These are phyloP conservation scores for Spodoptera picta DNA, from an alignment of 2,888 invertebrate species.

Conservation along the genomic window DNA sequence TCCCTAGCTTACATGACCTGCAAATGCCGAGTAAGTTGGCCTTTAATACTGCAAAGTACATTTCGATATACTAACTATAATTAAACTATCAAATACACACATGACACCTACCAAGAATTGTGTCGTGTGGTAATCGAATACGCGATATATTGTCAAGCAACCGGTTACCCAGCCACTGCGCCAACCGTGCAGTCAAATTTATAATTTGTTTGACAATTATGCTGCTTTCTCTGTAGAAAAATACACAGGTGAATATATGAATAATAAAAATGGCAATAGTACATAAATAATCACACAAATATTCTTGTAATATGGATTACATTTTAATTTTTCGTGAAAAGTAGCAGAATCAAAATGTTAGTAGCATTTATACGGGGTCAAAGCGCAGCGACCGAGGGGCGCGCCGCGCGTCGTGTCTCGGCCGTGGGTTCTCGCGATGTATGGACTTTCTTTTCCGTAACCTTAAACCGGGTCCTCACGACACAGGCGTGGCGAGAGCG, in stretches of 20 bases:
- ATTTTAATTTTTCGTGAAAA: conserved; percentile 29
- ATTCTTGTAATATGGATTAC: conserved; percentile 18
- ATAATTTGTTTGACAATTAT: conserved; percentile 5
- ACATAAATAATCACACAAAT: conserved; percentile 19
- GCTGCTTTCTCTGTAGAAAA: conserved; percentile 33
- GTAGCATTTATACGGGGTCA: conserved; percentile 72
- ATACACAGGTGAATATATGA: conserved; percentile 22
- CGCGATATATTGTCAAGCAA: neutral
- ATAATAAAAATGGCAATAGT: conserved; percentile 9
- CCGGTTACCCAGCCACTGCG: neutral
- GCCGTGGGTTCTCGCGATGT: conserved; percentile 53
- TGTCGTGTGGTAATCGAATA: neutral
- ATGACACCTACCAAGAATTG: no score
- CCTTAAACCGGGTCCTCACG: conserved; percentile 63
- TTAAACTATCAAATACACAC: no score
- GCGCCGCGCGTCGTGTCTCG: conserved; percentile 30
- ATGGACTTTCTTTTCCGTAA: conserved; percentile 85
- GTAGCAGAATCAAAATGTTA: conserved; percentile 13
- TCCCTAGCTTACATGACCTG: conserved; percentile 22
- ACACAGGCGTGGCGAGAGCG: conserved; percentile 54
- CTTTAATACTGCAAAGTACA: no score
- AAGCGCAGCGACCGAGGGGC: conserved; percentile 75
- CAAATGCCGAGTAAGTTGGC: no score
- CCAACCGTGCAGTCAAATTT: no score
- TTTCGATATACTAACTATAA: no score